phyloP scores from a whole-genome alignment of 2,888 invertebrate genomes.

The Aspidiotus destructor region DNA sequence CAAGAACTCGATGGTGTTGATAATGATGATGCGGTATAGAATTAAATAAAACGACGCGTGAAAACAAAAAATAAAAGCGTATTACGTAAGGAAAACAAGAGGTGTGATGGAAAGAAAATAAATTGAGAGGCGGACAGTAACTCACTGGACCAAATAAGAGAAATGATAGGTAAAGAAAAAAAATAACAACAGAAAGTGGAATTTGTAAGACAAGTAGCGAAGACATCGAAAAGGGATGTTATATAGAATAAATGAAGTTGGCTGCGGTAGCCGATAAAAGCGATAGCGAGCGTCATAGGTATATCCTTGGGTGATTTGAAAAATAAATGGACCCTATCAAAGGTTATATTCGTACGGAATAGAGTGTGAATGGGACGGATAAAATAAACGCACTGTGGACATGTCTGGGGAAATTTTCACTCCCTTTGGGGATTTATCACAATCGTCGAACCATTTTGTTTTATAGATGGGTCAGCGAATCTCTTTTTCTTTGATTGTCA shows the following conservation, averaged over 20 bases:
- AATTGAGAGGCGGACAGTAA: conserved; percentile 6
- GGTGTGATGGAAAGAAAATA: background rate
- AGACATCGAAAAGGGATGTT: conserved; percentile 13
- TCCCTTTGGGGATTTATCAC: conserved; percentile 32
- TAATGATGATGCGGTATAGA: no score
- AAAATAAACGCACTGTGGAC: conserved; percentile 29
- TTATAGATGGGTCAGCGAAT: conserved; percentile 32
- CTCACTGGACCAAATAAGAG: conserved; percentile 16
- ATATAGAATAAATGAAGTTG: conserved; percentile 31
- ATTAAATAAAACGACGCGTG: no score
- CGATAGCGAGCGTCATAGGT: conserved; percentile 31
- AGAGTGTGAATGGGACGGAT: conserved; percentile 31
- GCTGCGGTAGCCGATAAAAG: conserved; percentile 29
- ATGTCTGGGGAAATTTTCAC: conserved; percentile 29
- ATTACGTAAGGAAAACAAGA: no score
- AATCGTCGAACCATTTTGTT: conserved; percentile 32
- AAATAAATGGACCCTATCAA: conserved; percentile 33
- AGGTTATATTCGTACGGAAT: conserved; percentile 32
- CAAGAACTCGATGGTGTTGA: no score
- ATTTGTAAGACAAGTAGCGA: conserved; percentile 3
- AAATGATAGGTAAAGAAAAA: background rate
- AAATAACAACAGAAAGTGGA: background rate
- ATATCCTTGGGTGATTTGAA: conserved; percentile 33
- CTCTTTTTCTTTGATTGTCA: conserved; percentile 31
- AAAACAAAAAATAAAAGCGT: no score